Evolutionary conservation across 2,888 invertebrate species (phyloP).

Genomic region (Drosophila longiperda): DNA sequence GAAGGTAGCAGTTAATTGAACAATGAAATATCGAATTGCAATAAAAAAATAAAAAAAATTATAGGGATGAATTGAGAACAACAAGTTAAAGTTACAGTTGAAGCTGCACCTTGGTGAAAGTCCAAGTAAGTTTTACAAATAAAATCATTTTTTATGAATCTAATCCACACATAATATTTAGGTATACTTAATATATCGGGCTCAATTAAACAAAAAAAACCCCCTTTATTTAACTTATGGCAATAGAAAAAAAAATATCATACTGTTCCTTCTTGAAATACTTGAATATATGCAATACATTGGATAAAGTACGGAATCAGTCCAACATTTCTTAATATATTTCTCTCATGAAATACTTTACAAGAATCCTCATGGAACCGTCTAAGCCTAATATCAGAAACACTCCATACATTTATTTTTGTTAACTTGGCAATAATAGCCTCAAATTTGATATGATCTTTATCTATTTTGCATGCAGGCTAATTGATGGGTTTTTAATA

Average conservation of each 20-base stretch:
- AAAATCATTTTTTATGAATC: background rate
- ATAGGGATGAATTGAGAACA: background rate
- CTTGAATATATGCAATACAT: background rate
- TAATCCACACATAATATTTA: background rate
- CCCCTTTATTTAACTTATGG: background rate
- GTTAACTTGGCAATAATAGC: background rate
- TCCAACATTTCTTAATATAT: background rate
- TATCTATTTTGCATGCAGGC: too few species aligned
- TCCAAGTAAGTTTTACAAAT: background rate
- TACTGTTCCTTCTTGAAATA: background rate
- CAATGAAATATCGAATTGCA: constrained; percentile 63
- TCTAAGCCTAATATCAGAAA: background rate
- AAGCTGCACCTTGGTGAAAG: background rate
- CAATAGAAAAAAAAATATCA: background rate
- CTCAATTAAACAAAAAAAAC: background rate
- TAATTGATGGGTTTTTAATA: background rate
- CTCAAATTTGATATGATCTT: background rate
- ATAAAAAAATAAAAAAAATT: constrained; percentile 28
- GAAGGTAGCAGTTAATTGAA: constrained; percentile 70
- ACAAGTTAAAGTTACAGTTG: background rate
- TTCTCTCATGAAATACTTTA: background rate
- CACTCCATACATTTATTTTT: background rate
- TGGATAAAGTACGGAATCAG: background rate
- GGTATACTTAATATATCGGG: background rate
- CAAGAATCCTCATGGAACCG: too few species aligned